Conservation (phyloP, 1,140 invertebrate species). For the Pseudomyrmex cubaensis region DNA sequence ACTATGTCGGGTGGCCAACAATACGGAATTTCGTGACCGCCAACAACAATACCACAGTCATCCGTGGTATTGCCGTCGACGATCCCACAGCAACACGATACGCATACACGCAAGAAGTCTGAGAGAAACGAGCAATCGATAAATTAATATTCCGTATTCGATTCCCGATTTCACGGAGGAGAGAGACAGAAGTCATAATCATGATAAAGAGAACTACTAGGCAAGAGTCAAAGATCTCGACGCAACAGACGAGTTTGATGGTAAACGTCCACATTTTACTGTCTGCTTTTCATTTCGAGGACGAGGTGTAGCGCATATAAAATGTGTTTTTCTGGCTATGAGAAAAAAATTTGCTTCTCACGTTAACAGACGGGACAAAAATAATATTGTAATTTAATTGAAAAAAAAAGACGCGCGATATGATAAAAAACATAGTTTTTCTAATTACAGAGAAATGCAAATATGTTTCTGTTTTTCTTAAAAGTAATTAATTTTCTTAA, state of each 20-base stretch:
- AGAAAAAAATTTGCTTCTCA: too few relatives aligned
- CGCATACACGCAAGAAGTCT: not conserved
- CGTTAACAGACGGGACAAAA: not conserved
- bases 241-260: constrained; percentile 63
- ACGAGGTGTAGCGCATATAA: not conserved
- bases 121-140: not conserved
- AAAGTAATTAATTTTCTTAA: too few relatives aligned
- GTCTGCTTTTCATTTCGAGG: not conserved
- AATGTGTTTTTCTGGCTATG: not conserved
- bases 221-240: constrained; percentile 59
- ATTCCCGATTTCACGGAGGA: not conserved
- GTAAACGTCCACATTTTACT: constrained; percentile 55
- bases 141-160: not conserved
- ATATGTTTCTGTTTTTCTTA: too few relatives aligned
- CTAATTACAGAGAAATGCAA: too few relatives aligned
- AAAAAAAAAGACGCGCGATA: not conserved
- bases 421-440: too few relatives aligned
- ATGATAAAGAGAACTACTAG: constrained; percentile 61
- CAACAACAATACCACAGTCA: not conserved
- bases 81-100: not conserved
- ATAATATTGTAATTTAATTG: not conserved
- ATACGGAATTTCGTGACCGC: not conserved
- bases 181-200: constrained; percentile 18
- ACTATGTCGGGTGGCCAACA: not conserved
- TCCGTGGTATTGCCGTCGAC: not conserved